Evolutionary conservation across 2,797 vertebrate genomes (phyloP), one percentile per base, ranked within the genome.

Genomic region (Onychomys arenicola): DNA sequence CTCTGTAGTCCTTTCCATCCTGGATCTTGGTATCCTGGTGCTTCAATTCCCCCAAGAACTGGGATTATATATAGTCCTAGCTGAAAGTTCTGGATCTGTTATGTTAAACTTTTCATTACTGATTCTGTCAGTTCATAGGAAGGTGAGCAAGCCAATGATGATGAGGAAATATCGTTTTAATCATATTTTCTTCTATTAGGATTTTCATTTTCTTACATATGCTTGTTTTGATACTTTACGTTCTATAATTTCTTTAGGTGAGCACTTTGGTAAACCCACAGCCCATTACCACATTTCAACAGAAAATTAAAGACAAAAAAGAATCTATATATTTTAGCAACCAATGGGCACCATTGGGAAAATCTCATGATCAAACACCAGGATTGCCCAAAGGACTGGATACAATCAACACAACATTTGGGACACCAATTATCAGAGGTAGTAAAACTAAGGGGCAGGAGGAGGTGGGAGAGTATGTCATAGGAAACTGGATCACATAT

Each of bases 291-390:
- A 27, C 92, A 52, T 99, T 99, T 97, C 98, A 99, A 94, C 98
- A 99, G 96, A 99, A 97, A 98, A 49, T 99, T 19, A 97, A 98
- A 86, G 98, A 99, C 37, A 97, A 98, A 91, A 98, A 98, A 92
- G 99, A 99, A 97, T 97, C 98, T 40, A 80, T 98, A 61, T 99
- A 99, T 97, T 81, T 97, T n/a, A 98, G 98, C 85, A 98, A 93
- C 88, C 97, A 96, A 81, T 97, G 98, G 61, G 98, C 98, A 17
- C 98, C 99, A 0, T 93, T 99, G 83, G 99, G 99, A 91, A 99
- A 95, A 97, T 99, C 99, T 86, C 97, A 96, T n/a, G 97, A 98
- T 97, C 98, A 98, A 7, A 96, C 90, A 1, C 40, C 43, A 52
- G 98, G 98, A 92, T 98, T 99, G 94, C 99, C 99, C 10, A 1